Evolutionary conservation across 2,888 invertebrate species (phyloP).

Genomic region (Netelia virgata): DNA sequence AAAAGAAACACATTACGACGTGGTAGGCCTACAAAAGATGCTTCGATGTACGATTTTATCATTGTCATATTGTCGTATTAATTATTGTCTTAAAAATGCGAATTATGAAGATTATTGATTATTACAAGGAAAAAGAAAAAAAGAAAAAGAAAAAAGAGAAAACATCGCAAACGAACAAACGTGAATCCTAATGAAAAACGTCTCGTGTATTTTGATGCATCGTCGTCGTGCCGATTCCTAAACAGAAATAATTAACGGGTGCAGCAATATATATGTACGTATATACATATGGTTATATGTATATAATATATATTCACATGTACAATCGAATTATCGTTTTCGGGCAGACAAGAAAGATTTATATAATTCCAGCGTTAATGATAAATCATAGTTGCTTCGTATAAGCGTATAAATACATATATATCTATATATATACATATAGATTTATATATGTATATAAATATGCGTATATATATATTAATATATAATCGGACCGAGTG

Average conservation of each 20-base stretch:
- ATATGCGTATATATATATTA: conserved; percentile 31
- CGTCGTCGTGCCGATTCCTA: conserved; percentile 31
- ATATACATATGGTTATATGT: conserved; percentile 56
- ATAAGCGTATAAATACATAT: conserved; percentile 46
- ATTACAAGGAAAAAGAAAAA: background rate
- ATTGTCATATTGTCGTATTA: conserved; percentile 55
- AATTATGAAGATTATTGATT: conserved; percentile 46
- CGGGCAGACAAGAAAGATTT: conserved; percentile 44
- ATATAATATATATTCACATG: conserved; percentile 26
- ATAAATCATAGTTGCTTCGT: conserved; percentile 60
- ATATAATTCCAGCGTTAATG: conserved; percentile 58
- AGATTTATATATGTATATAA: conserved; percentile 37
- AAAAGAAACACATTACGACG: conserved; percentile 24
- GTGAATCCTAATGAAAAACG: conserved; percentile 42
- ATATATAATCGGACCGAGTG: conserved; percentile 47
- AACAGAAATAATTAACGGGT: conserved; percentile 22
- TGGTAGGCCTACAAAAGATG: conserved; percentile 65
- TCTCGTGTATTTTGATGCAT: conserved; percentile 41
- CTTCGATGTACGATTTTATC: conserved; percentile 65
- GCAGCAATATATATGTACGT: conserved; percentile 64
- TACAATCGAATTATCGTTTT: conserved; percentile 37
- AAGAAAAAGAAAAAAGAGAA: conserved; percentile 7
- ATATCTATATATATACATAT: conserved; percentile 34
- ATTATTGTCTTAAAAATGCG: conserved; percentile 36
- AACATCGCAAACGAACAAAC: conserved; percentile 24